Conservation (phyloP, 2,888 invertebrate genomes). For the Mechanitis mazaeus region DNA sequence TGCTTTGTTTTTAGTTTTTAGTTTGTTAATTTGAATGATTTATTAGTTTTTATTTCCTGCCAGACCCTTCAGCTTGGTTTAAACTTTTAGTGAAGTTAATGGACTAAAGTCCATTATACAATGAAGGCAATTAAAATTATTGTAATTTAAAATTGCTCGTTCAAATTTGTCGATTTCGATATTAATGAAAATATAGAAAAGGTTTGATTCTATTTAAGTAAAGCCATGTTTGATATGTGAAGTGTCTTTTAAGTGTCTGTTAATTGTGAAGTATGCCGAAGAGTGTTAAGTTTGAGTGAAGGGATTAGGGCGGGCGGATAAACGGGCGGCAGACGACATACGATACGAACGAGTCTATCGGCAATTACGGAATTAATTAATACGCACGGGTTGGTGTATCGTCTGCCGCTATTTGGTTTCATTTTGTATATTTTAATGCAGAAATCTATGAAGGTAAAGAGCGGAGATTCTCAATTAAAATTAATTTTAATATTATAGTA, state of each 20-base stretch:
- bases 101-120: neutral
- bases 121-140: neutral
- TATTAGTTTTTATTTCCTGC: slow-evolving; percentile 1
- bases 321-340: slow-evolving; percentile 3
- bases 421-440: slow-evolving; percentile 2
- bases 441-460: too few species aligned
- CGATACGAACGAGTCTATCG: slow-evolving; percentile 1
- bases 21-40: neutral
- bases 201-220: too few species aligned
- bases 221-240: too few species aligned
- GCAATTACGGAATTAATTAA: slow-evolving; percentile 6
- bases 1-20: neutral
- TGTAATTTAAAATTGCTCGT: neutral
- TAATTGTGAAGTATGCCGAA: neutral
- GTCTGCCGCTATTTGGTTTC: slow-evolving; percentile 4
- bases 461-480: too few species aligned
- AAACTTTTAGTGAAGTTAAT: neutral
- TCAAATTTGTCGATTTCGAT: too few species aligned
- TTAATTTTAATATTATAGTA: too few species aligned
- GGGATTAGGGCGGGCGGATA: slow-evolving; percentile 3
- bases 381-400: slow-evolving; percentile 1
- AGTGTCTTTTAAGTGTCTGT: neutral
- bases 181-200: too few species aligned
- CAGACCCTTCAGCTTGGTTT: neutral
- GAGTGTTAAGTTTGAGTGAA: slow-evolving; percentile 5